Percentiles rank a stretch among this genome's conserved stretches.
Evolutionary conservation across 2,113 vertebrate species (phyloP).

Genomic region (Sceloporus tristichus): DNA sequence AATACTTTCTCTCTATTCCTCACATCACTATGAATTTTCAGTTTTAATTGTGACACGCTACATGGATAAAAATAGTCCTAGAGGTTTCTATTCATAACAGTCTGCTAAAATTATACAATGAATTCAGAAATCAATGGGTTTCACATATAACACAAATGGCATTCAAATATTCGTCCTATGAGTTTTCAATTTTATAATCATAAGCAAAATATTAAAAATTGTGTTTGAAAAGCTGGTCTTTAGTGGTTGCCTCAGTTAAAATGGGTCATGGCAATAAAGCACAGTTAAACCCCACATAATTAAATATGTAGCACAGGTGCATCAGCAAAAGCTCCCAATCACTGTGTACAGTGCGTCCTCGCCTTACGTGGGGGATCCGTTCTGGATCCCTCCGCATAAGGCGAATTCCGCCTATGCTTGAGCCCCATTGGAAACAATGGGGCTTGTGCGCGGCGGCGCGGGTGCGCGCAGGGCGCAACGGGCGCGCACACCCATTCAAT

Average conservation of each 20-base stretch:
- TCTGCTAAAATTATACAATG: neutral
- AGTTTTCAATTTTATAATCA: neutral
- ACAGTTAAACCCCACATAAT: neutral
- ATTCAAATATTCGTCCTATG: neutral
- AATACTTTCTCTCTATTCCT: neutral
- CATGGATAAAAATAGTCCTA: neutral
- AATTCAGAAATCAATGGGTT: neutral
- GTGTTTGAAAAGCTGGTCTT: neutral
- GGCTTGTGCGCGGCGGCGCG: too few relatives aligned
- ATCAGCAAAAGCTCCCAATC: neutral
- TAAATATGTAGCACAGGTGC: neutral
- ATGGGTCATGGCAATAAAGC: neutral
- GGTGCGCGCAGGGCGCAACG: too few relatives aligned
- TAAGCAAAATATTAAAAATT: neutral
- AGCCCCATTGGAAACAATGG: too few relatives aligned
- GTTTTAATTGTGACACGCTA: neutral
- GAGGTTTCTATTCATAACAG: neutral
- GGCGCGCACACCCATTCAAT: too few relatives aligned
- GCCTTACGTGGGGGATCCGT: too few relatives aligned
- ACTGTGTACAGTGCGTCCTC: too few relatives aligned
- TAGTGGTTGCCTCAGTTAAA: neutral
- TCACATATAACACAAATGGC: neutral
- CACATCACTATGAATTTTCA: neutral
- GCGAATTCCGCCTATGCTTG: too few relatives aligned
- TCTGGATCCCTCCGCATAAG: too few relatives aligned